Base-by-base conservation (phyloP, 2,113 vertebrate species). In the Misgurnus mizolepis region DNA sequence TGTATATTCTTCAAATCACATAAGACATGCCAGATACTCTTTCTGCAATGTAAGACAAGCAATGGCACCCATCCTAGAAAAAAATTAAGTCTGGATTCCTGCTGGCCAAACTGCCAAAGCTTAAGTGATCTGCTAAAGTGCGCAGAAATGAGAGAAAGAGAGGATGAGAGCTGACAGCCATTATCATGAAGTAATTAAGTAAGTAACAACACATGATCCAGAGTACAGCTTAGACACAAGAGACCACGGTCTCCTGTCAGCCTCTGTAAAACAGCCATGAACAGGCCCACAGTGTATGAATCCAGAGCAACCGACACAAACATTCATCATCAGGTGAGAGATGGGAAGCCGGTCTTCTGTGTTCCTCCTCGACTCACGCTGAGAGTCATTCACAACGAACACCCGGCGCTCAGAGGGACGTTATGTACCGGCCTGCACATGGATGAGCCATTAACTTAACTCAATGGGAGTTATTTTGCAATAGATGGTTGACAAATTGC, bases 241-340 rank as follows among this genome's bases (percentile, higher is more conserved):
- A 71, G 68, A 50, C 3, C 65, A 15, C n/a, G 11, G 34, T 71
- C 61, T 80, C 50, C 56, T 81, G 64, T 64, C 55, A 68, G 74
- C 27, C 41, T 45, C 55, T 22, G 49, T 11, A 56, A 40, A 74
- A 50, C 69, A 75, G 27, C 72, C 7, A 82, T 45, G 67, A 65
- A 69, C 64, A 69, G 15, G 5, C n/a, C 67, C 62, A 43, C 41
- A 81, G 79, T 84, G 64, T 85, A 76, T 69, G 70, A 74, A 86
- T 82, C 76, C 69, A 79, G 82, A 87, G 81, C 68, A 80, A 70
- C 76, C 43, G 61, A 53, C 11, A 70, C 78, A 82, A 78, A 86
- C 78, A 84, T 76, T 80, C 22, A 72, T 82, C 80, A 84, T 80
- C 85, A 85, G 80, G 79, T 65, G 53, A 72, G 81, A 11, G 56